phyloP scores from a whole-genome alignment of 2,113 vertebrate species.

The Rhodinocichla rosea region DNA sequence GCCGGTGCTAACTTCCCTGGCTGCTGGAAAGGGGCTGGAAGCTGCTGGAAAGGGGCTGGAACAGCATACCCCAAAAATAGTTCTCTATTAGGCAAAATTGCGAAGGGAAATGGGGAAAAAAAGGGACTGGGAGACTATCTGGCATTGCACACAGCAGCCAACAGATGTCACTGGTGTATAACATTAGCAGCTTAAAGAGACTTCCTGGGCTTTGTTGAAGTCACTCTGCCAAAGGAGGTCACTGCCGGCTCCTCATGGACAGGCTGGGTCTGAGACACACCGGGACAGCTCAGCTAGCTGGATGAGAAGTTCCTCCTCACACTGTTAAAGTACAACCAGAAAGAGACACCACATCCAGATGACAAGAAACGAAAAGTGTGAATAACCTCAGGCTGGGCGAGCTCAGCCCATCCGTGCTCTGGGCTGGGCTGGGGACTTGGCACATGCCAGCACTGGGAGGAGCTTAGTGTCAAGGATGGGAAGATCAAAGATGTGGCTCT shows the following conservation, averaged over 20 bases:
- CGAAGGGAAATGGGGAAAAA: neutral
- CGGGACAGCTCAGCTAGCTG: neutral
- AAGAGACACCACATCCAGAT: neutral
- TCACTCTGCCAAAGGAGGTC: neutral
- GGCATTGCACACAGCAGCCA: neutral
- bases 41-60: neutral
- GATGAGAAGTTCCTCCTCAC: neutral
- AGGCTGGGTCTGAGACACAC: neutral
- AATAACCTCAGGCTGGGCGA: accelerated
- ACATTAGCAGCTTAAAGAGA: neutral
- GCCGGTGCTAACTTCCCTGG: accelerated
- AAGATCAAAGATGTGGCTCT: neutral
- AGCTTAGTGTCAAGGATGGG: neutral
- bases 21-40: neutral
- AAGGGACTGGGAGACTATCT: neutral
- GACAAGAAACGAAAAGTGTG: neutral
- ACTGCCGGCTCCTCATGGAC: neutral
- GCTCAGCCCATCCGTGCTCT: accelerated
- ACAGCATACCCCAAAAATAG: too few species aligned
- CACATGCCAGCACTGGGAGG: neutral
- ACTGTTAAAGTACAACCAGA: neutral
- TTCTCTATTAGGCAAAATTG: neutral
- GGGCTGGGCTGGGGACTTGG: neutral
- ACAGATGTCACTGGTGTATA: neutral
- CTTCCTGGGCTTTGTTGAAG: neutral